Base-by-base conservation (phyloP, 2,113 vertebrate genomes). In the Cyprinodon brontotheroides region DNA sequence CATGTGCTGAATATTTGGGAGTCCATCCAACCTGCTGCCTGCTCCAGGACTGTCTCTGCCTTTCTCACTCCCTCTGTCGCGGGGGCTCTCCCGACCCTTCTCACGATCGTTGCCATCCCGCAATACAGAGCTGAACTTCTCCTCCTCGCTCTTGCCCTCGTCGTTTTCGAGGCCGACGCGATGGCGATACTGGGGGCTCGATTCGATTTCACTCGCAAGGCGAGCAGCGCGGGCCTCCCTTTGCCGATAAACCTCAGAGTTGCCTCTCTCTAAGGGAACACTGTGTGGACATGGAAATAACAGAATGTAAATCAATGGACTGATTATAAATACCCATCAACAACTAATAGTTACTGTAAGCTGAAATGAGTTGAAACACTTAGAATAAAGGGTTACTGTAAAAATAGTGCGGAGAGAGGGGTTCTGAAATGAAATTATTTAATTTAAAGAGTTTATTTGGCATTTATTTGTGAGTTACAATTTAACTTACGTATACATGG, bases 141-240 rank as follows among this genome's bases (percentile, higher is more conserved):
- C 97, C 74, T 98, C 97, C 62, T 97, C 97, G 0, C 91, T 96
- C 80, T 95, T 95, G 4, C 95, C 95, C 0, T 97, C 96, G 0
- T 97, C 97, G 0, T 97, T 98, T 87, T 98, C 97, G 86, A 98
- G 93, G 13, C 89, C 87, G 0, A 94, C 95, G 0, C 96, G 94
- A 40, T 95, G 89, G 61, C 96, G 94, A 85, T 97, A 96, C 87
- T 97, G 96, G 3, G 96, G 94, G 50, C 95, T 97, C 0, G 96
- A 95, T 69, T 98, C 97, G 13, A 98, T 98, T 89, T 98, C 97
- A 36, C 89, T 95, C 68, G 96, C 97, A 77, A 98, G 83, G 15
- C 96, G 95, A 11, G 96, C 91, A 0, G 97, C 97, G 0, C 97
- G 94, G 0, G 96, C 95, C 80, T 97, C 96, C 74, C 97, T 89